A percentile compares a stretch with the other conserved stretches of the same genome.
Evolutionary conservation across 2,113 vertebrate genomes (phyloP).

Genomic region (Trogon melanurus): DNA sequence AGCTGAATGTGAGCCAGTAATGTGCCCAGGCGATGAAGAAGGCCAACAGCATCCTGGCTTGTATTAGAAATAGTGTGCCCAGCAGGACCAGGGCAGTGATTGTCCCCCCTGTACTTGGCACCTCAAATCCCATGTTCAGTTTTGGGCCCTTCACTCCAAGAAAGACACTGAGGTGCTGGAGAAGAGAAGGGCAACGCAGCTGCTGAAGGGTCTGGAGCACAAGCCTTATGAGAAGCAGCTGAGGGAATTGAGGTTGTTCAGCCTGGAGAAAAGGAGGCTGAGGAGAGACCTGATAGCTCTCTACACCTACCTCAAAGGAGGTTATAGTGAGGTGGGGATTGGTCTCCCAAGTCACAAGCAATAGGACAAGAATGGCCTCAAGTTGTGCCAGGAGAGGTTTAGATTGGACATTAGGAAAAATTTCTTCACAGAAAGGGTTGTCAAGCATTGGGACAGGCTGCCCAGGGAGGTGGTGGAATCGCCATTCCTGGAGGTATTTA

Average conservation of each 20-base stretch:
- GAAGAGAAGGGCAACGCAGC: neutral
- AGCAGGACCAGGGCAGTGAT: neutral
- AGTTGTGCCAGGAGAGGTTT: neutral
- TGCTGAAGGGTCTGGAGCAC: neutral
- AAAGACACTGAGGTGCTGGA: neutral
- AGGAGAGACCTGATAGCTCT: accelerated
- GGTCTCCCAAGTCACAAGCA: neutral
- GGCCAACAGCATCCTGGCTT: neutral
- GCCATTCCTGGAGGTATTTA: neutral
- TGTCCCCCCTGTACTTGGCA: accelerated
- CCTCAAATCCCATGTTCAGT: accelerated
- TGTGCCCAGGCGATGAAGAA: neutral
- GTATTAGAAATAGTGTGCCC: neutral
- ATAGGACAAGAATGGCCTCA: neutral
- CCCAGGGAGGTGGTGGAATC: neutral
- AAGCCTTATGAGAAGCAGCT: neutral
- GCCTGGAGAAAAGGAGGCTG: neutral
- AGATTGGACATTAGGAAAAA: neutral
- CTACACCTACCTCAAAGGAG: neutral
- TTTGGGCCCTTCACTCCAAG: neutral
- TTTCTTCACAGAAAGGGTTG: neutral
- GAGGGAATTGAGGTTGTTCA: neutral
- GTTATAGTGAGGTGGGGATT: accelerated
- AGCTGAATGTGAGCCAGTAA: neutral
- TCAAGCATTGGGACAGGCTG: neutral